phyloP scores from a whole-genome alignment of 2,113 vertebrate species.

The Archocentrus centrarchus region DNA sequence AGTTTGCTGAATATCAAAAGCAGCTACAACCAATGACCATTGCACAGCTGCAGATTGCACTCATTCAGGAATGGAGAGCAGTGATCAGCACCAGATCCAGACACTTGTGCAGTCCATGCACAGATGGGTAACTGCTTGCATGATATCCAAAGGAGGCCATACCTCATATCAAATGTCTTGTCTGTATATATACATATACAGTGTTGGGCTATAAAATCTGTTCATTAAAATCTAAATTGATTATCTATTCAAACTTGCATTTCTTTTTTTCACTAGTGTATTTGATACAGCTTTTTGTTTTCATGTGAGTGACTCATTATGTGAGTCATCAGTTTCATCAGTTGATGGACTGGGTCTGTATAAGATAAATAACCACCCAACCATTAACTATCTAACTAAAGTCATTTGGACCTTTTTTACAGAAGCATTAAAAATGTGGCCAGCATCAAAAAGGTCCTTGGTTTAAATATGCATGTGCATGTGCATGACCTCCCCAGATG shows the following conservation, averaged over 20 bases:
- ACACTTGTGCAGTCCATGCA: not conserved
- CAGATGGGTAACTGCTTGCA: not conserved
- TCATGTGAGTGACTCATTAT: not conserved
- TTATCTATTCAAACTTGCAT: too few species aligned
- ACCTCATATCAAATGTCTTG: not conserved
- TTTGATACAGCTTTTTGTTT: too few species aligned
- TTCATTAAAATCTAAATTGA: too few species aligned
- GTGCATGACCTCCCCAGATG: accelerated
- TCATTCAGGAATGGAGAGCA: too few species aligned
- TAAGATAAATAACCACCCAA: not conserved
- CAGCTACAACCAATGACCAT: not conserved
- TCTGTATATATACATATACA: not conserved
- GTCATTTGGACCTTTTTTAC: not conserved
- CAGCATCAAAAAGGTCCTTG: not conserved
- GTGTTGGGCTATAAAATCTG: not conserved
- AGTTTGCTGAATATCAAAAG: not conserved
- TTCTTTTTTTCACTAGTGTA: too few species aligned
- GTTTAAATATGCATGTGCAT: not conserved
- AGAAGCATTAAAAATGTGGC: not conserved
- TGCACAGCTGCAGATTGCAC: not conserved
- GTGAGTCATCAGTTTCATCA: not conserved
- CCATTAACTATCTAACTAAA: not conserved
- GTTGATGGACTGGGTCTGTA: not conserved
- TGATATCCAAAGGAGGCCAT: not conserved
- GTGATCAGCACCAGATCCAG: too few species aligned